phyloP scores from a whole-genome alignment of 2,113 vertebrate species.

The Miniopterus natalensis region DNA sequence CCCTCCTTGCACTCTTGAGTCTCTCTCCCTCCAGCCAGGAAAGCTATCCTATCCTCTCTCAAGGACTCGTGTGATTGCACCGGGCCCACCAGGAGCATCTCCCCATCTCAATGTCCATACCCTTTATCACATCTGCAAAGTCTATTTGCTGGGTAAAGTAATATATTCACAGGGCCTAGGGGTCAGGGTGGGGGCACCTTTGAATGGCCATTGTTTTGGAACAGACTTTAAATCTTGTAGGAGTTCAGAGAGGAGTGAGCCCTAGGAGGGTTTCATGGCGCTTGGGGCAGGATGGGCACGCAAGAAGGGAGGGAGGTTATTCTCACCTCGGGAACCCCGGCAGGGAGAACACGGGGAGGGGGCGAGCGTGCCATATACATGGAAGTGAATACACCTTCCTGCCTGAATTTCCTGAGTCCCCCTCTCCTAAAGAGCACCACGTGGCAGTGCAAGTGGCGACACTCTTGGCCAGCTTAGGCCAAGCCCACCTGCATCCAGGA shows the following conservation, averaged over 20 bases:
- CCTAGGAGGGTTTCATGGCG: background rate
- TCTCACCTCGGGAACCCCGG: background rate
- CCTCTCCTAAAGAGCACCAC: background rate
- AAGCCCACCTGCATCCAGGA: background rate
- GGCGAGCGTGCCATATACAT: rapidly evolving
- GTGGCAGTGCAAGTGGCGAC: background rate
- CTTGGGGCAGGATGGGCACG: background rate
- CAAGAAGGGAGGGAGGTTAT: background rate
- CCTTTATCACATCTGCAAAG: background rate
- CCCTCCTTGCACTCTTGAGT: background rate
- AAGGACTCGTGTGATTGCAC: background rate
- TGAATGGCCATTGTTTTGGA: background rate
- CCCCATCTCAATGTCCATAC: background rate
- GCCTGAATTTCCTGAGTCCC: background rate
- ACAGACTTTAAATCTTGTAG: background rate
- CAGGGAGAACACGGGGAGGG: background rate
- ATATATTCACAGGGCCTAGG: background rate
- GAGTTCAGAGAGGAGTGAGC: background rate
- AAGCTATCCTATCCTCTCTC: background rate
- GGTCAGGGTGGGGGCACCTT: background rate
- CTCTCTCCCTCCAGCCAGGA: background rate
- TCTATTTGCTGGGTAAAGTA: background rate
- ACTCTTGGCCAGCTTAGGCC: background rate
- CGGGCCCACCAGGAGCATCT: background rate
- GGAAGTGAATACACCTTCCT: background rate